Evolutionary conservation across 2,888 invertebrate genomes (phyloP), one percentile per base, ranked within the genome.

Genomic region (Torymus texanus): DNA sequence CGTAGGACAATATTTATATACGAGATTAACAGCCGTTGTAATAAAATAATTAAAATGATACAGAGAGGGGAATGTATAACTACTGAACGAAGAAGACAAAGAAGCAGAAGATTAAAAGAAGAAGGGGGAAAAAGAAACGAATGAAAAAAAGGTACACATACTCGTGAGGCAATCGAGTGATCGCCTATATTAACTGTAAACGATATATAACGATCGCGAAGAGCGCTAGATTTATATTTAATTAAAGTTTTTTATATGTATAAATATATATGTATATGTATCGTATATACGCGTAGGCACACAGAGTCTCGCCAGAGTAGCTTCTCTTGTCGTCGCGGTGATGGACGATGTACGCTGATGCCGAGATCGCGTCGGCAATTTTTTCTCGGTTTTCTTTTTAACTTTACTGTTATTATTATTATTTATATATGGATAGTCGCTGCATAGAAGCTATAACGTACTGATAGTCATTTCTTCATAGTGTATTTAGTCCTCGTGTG

Each of bases 1-100:
- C 85, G 87, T 90, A 90, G 41, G 89, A 90, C 89, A 90, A 90
- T 90, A 90, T 90, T 90, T 89, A 90, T 88, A 87, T 8, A 8
- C 5, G 41, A 29, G 21, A 21, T 21, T 21, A 21, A 21, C 21
- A 21, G 21, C 21, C 21, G 21, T 21, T 21, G 21, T 21, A 21
- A 21, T 21, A 21, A 29, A 29, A 29, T 29, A 29, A 29, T 29
- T 29, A 29, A 29, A 8, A 29, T 3, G 29, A 29, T 8, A 8
- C 3, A 89, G 85, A 88, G 87, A 88, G 88, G 85, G 87, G 82
- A 58, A 70, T 61, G 53, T n/a, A 21, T 21, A 21, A 21, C 21
- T 21, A 21, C 21, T 21, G 21, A 21, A 21, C 21, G 21, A 21
- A 21, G 21, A 21, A 21, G 2, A 21, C 2, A 2, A 21, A 21